Base-by-base conservation (phyloP, 2,888 invertebrate genomes). In the Volucella inflata region DNA sequence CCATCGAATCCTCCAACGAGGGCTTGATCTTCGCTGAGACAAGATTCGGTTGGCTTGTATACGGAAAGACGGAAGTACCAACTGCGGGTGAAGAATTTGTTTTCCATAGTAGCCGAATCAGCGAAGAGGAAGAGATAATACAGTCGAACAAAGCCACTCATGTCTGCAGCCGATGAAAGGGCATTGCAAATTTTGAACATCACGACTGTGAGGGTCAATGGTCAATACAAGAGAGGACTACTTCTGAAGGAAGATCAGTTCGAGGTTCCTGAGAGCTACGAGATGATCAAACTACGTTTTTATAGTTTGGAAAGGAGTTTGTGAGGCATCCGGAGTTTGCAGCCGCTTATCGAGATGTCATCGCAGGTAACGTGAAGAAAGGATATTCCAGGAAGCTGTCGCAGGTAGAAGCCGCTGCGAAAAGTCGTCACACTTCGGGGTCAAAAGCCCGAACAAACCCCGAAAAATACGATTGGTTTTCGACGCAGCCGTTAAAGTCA, bases 401-500 rank as follows among this genome's bases (percentile, higher is more conserved):
- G 16, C 17, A 8, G 42, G 21, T 17, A 8, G 60, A 21, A 60
- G 44, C 50, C 11, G n/a, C n/a, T 11, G 16, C 17, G 11, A 40
- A 21, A 14, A 2, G 11, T 30, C 16, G 21, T 6, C 88, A 2
- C 87, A 89, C 42, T 88, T 89, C 71, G 75, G 84, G 10, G 88
- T 89, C 2, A 64, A 16, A 8, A 89, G 89, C 38, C 82, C 88
- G 2, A 88, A 88, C n/a, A n/a, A n/a, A n/a, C n/a, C n/a, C n/a
- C n/a, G n/a, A 36, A 77, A 87, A 74, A 55, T 88, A 8, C 76
- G 89, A 14, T 46, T 89, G 2, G 89, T 90, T 0, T 89, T 78
- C 55, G 89, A 90, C 71, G 89, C 90, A 4, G 89, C 89, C 6
- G 89, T 89, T 0, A 87, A 74, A n/a, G 79, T 57, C 10, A 21